These are phyloP conservation scores for Micrasema longulum DNA, from an alignment of 1,140 invertebrate genomes.

Conservation along the genomic window DNA sequence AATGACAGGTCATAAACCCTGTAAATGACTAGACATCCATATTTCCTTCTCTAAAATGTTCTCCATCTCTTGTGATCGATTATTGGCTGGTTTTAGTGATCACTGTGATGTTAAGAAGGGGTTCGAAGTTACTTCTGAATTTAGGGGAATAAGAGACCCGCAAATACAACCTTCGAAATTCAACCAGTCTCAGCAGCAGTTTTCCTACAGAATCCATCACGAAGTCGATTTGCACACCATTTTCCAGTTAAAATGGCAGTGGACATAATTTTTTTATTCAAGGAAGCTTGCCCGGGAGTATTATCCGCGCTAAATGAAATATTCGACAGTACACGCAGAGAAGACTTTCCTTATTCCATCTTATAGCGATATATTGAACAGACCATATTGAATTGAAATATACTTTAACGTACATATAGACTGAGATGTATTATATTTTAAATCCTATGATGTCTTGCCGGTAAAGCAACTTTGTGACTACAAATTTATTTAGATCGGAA, in stretches of 20 bases:
- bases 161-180: conserved; percentile 45
- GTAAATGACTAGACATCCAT: no score
- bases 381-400: no score
- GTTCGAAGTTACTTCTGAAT: conserved; percentile 30
- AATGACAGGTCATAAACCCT: no score
- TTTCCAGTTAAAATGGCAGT: conserved; percentile 44
- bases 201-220: conserved; percentile 50
- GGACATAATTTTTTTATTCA: conserved; percentile 49
- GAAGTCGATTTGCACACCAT: conserved; percentile 49
- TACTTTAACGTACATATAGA: no score
- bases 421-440: no score
- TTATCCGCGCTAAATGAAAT: conserved; percentile 9
- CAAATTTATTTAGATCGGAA: no score
- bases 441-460: no score
- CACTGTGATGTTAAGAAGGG: conserved; percentile 15
- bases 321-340: background rate
- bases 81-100: no score
- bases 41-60: no score
- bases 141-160: conserved; percentile 21
- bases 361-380: no score
- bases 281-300: conserved; percentile 14
- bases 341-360: background rate
- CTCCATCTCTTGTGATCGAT: no score
- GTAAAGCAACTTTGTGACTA: no score
- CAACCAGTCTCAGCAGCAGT: conserved; percentile 42